A percentile compares a stretch with the other conserved stretches of the same genome.
Evolutionary conservation across 2,113 vertebrate species (phyloP).

Genomic region (Erinaceus europaeus): DNA sequence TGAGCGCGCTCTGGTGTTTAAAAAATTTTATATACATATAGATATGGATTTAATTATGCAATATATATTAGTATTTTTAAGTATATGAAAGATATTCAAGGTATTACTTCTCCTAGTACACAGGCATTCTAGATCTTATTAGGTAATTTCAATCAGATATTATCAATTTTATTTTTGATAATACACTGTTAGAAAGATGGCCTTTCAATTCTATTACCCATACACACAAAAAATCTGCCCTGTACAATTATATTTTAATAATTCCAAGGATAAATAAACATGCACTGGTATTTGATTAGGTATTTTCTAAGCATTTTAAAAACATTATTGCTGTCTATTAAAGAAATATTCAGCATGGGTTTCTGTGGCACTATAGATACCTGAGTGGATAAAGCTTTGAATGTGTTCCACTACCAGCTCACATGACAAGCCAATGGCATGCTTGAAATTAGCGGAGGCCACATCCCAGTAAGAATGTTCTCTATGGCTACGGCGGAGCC

Average conservation of each 20-base stretch:
- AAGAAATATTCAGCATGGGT: not conserved
- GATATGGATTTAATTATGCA: no score
- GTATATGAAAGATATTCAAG: no score
- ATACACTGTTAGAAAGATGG: not conserved
- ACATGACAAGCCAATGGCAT: constrained; percentile 95
- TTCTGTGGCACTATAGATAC: constrained; percentile 61
- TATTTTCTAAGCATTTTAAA: not conserved
- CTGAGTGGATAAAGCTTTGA: constrained; percentile 94
- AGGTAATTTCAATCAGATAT: not conserved
- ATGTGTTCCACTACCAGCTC: constrained; percentile 98
- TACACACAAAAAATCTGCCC: no score
- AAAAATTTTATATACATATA: no score
- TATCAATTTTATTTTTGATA: not conserved
- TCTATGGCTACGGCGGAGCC: constrained; percentile 94
- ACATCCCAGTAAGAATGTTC: constrained; percentile 97
- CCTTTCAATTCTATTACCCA: no score
- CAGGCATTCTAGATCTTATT: not conserved
- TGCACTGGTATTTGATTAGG: not conserved
- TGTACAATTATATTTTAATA: not conserved
- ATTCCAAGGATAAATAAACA: not conserved
- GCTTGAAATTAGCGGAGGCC: constrained; percentile 97
- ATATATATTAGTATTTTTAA: no score
- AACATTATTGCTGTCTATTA: not conserved
- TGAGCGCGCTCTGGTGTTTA: no score
- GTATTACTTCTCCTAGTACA: not conserved